phyloP scores from a whole-genome alignment of 2,888 invertebrate genomes.

The Tetranychus piercei region DNA sequence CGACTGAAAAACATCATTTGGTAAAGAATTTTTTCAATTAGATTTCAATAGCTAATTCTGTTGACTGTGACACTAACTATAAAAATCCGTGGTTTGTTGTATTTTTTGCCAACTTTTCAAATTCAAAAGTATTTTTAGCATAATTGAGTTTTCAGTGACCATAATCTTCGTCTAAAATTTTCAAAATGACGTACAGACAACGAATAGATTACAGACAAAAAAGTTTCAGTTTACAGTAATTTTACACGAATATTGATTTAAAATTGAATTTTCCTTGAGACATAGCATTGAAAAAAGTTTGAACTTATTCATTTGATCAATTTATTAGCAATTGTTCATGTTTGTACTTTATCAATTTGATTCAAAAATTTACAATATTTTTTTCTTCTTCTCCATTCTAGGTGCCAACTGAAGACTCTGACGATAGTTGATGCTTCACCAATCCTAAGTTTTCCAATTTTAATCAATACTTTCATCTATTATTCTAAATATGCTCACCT shows the following conservation, averaged over 20 bases:
- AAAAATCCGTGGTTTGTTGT: not conserved
- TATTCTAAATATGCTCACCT: no score
- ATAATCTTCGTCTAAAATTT: no score
- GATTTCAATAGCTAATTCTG: no score
- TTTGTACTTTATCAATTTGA: not conserved
- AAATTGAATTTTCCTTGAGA: not conserved
- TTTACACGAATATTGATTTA: no score
- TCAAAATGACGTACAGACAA: no score
- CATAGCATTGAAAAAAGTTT: not conserved
- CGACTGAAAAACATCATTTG: not conserved
- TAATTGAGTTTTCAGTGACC: no score
- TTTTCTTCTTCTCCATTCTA: not conserved
- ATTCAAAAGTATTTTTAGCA: not conserved
- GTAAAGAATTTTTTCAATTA: not conserved
- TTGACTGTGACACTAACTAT: no score
- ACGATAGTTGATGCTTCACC: not conserved
- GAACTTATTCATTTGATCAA: not conserved
- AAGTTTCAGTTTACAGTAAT: no score
- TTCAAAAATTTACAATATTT: not conserved
- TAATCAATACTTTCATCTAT: no score
- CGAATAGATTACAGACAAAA: no score
- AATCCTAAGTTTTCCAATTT: no score
- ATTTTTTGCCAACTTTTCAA: not conserved
- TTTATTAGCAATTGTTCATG: not conserved
- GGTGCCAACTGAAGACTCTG: constrained; percentile 1